Conservation (phyloP, 2,888 invertebrate species). For the Diplazon laetatorius region DNA sequence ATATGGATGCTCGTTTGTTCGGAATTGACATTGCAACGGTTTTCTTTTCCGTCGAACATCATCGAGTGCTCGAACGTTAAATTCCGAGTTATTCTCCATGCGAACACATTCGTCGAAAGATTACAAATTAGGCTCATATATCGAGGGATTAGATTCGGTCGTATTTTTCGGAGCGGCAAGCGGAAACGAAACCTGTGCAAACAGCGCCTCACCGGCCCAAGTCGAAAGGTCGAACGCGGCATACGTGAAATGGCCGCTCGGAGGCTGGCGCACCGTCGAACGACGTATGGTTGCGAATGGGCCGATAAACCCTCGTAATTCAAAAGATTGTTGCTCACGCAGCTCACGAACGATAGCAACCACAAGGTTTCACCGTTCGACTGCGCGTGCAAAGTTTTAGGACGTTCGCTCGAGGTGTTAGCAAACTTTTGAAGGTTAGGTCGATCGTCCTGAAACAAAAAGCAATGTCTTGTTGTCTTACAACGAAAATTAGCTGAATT, state of each 20-base stretch:
- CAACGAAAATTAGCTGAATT: too few relatives aligned
- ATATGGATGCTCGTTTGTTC: background rate
- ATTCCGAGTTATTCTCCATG: constrained; percentile 73
- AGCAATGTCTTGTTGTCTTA: too few relatives aligned
- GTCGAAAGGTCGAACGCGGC: constrained; percentile 40
- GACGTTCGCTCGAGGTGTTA: too few relatives aligned
- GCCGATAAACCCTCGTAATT: constrained; percentile 46
- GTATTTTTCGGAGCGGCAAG: constrained; percentile 36
- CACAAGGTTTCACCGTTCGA: background rate
- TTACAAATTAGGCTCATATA: constrained; percentile 79
- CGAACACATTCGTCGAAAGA: constrained; percentile 71
- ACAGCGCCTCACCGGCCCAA: constrained; percentile 35
- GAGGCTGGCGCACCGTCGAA: background rate
- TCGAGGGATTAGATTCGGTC: constrained; percentile 73
- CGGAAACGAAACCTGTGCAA: constrained; percentile 59
- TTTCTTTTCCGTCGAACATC: constrained; percentile 18
- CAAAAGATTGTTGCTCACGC: constrained; percentile 32
- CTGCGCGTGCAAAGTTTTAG: too few relatives aligned
- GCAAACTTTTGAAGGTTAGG: too few relatives aligned
- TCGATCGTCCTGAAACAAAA: too few relatives aligned
- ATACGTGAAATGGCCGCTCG: constrained; percentile 7
- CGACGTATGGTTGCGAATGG: constrained; percentile 13
- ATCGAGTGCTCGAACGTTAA: constrained; percentile 48
- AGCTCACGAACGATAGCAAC: background rate
- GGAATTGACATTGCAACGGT: constrained; percentile 44